phyloP scores from a whole-genome alignment of 2,797 vertebrate genomes.

The Microchirus variegatus region DNA sequence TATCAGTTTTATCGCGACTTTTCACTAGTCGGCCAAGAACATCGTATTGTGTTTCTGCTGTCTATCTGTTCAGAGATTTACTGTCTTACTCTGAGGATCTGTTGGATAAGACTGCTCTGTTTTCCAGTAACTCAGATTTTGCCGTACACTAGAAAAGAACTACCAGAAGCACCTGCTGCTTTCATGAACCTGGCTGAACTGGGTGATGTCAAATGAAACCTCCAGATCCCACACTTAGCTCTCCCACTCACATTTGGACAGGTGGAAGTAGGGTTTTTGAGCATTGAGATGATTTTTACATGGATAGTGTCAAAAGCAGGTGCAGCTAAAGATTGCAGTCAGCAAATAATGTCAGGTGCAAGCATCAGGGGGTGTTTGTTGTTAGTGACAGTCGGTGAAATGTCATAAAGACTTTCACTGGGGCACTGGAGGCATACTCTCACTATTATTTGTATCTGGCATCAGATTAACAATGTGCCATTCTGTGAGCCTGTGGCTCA shows the following conservation, averaged over 20 bases:
- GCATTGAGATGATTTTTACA: neutral
- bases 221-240: slow-evolving; percentile 26
- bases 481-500: too few species aligned
- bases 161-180: slow-evolving; percentile 44
- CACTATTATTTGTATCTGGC: too few species aligned
- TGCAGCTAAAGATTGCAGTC: slow-evolving; percentile 1
- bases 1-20: neutral
- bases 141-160: slow-evolving; percentile 17
- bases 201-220: slow-evolving; percentile 39
- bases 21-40: slow-evolving; percentile 20
- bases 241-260: slow-evolving; percentile 8
- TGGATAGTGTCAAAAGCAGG: slow-evolving; percentile 16
- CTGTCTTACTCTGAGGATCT: slow-evolving; percentile 39
- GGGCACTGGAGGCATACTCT: too few species aligned
- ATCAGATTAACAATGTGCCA: too few species aligned
- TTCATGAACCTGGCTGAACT: slow-evolving; percentile 39
- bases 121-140: slow-evolving; percentile 34
- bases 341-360: slow-evolving; percentile 3
- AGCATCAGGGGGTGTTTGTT: neutral
- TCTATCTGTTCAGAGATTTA: slow-evolving; percentile 56
- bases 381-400: slow-evolving; percentile 9
- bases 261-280: slow-evolving; percentile 5
- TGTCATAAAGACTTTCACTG: neutral
- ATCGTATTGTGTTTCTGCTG: slow-evolving; percentile 39
- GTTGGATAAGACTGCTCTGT: slow-evolving; percentile 28